Percentiles rank a stretch among this genome's conserved stretches.
Evolutionary conservation across 1,140 invertebrate species (phyloP).

Genomic region (Caenorhabditis brenneri): DNA sequence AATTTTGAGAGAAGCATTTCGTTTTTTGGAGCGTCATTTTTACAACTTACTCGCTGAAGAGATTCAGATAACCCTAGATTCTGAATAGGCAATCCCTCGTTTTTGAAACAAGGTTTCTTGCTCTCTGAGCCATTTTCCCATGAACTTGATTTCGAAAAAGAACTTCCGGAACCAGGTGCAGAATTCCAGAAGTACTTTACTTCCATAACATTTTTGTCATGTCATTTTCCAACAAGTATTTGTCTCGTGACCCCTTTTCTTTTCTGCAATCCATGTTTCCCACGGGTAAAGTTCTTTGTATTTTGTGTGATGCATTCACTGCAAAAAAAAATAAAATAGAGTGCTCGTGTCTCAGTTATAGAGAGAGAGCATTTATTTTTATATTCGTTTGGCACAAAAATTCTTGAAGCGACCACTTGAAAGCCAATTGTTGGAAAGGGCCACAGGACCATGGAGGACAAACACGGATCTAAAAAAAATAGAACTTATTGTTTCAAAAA

Average conservation of each 20-base stretch:
- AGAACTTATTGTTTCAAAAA: neutral
- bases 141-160: neutral
- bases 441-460: neutral
- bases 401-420: conserved; percentile 9
- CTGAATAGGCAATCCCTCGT: too few species aligned
- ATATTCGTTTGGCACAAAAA: neutral
- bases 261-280: neutral
- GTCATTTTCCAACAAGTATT: neutral
- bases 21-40: too few species aligned
- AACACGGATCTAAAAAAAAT: neutral
- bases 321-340: conserved; percentile 28
- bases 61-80: too few species aligned
- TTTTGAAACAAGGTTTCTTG: too few species aligned
- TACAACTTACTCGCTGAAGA: too few species aligned
- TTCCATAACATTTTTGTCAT: neutral
- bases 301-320: neutral
- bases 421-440: conserved; percentile 18
- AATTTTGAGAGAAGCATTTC: neutral
- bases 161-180: neutral
- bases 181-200: neutral
- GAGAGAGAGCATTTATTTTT: conserved; percentile 10
- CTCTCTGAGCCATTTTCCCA: neutral
- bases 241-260: neutral
- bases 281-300: neutral
- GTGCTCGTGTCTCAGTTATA: neutral